Evolutionary conservation across 2,797 vertebrate species (phyloP), one percentile per base, ranked within the genome.

Genomic region (Schizopygopsis pylzovi): DNA sequence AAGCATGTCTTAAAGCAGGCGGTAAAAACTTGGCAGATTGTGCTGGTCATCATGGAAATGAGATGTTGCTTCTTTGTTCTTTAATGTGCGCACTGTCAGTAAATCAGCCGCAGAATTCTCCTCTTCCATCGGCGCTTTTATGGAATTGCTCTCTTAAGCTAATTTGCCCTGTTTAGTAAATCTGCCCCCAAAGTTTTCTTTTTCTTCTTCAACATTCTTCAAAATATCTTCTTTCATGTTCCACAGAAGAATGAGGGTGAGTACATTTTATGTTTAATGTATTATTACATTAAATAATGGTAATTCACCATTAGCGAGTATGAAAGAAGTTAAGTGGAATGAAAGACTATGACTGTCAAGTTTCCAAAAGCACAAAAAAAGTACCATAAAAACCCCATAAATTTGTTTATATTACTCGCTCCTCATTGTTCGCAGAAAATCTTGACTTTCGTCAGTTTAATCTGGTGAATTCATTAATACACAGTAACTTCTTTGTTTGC

Each of bases 401-500:
- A 73, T 45, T n/a, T 47, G 41, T 47, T 16, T 9, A 33, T 9
- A 33, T 49, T n/a, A 18, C 15, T 33, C 8, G 49, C 49, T 28
- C 15, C 1, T 13, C 68, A 72, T 73, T 28, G 52, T 72, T 72
- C 12, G 13, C 41, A 6, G 15, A 28, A 75, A 49, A 75, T 52
- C 8, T 75, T 75, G 15, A 33, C 20, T 18, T 52, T 49, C 7
- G 8, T 75, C 25, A 18, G 16, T 47, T 75, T 4, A 15, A 71
- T 43, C 68, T 71, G 2, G 41, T 25, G 68, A n/a, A 45, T 45
- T 71, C 41, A 71, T 45, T 71, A 28, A 73, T 25, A 73, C 43
- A 49, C 71, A 73, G n/a, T n/a, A 49, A 49, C 25, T 33, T 52
- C 43, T 75, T 52, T 28, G 72, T 75, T 52, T 49, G 25, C 72